Conservation (phyloP, 2,888 invertebrate genomes). For the Caenorhabditis sp. region DNA sequence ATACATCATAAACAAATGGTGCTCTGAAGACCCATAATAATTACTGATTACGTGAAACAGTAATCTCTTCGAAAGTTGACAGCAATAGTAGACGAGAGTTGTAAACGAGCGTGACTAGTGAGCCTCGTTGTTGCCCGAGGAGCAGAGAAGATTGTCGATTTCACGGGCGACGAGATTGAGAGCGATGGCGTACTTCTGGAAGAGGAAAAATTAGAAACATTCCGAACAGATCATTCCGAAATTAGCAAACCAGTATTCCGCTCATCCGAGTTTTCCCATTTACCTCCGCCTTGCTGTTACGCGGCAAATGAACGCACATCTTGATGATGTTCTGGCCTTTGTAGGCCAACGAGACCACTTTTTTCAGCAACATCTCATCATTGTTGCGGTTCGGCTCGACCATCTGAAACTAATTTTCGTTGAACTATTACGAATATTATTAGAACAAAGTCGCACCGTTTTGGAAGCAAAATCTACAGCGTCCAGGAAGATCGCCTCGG, state of each 20-base stretch:
- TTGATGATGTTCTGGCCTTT: slow-evolving; percentile 55
- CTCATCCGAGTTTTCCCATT: no score
- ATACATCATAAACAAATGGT: no score
- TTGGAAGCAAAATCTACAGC: slow-evolving; percentile 20
- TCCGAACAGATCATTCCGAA: no score
- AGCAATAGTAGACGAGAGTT: no score
- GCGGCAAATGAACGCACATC: slow-evolving; percentile 48
- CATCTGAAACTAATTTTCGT: slow-evolving; percentile 6
- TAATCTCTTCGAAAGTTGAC: no score
- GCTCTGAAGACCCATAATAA: no score
- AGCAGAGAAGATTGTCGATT: slow-evolving; percentile 38
- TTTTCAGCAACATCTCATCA: not conserved
- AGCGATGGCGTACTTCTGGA: slow-evolving; percentile 44
- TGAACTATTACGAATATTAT: no score
- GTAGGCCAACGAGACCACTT: slow-evolving; percentile 43
- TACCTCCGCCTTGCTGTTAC: slow-evolving; percentile 43
- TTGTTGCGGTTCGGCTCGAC: not conserved
- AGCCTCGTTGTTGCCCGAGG: not conserved
- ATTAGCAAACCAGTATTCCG: no score
- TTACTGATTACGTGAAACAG: no score
- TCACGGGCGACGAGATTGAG: slow-evolving; percentile 22
- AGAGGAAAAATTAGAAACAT: slow-evolving; percentile 1
- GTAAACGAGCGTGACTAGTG: not conserved
- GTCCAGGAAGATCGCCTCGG: slow-evolving; percentile 44
- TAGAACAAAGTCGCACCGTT: slow-evolving; percentile 14